Evolutionary conservation across 1,140 invertebrate genomes (phyloP).

Genomic region (Cherax destructor): DNA sequence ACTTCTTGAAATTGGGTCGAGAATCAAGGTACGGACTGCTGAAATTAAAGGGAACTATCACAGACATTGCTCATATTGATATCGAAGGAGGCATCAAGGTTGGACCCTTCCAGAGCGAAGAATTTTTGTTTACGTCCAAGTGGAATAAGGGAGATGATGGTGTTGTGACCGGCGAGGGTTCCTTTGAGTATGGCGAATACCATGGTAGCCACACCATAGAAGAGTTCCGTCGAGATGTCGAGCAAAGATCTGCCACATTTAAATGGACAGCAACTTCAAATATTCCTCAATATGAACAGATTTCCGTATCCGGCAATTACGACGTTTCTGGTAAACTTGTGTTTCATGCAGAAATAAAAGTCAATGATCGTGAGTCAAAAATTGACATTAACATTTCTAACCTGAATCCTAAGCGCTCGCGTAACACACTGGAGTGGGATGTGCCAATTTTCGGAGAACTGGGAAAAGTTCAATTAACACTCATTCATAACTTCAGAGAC

Average conservation of each 20-base stretch:
- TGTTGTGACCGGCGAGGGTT: constrained; percentile 20
- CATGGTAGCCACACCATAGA: constrained; percentile 30
- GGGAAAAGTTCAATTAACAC: constrained; percentile 26
- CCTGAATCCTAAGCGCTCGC: constrained; percentile 22
- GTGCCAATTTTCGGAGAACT: not conserved
- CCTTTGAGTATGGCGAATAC: constrained; percentile 48
- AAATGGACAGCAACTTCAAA: constrained; percentile 48
- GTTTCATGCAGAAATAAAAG: constrained; percentile 11
- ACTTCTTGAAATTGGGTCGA: constrained; percentile 61
- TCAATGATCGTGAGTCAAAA: constrained; percentile 11
- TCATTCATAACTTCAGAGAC: constrained; percentile 64
- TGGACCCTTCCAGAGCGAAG: constrained; percentile 26
- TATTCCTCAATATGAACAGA: constrained; percentile 24
- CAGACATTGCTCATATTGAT: constrained; percentile 34
- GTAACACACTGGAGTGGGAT: constrained; percentile 15
- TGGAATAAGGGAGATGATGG: constrained; percentile 53
- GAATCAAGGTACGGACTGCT: constrained; percentile 50
- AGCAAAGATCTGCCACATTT: constrained; percentile 26
- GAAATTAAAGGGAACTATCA: constrained; percentile 55
- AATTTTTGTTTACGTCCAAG: constrained; percentile 27
- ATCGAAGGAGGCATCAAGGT: constrained; percentile 56
- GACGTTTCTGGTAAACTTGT: constrained; percentile 42
- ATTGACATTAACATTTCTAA: constrained; percentile 37
- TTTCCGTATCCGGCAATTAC: constrained; percentile 50
- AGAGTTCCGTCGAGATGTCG: constrained; percentile 18